Conservation (phyloP, 2,113 vertebrate genomes). For the Amphilophus citrinellus region DNA sequence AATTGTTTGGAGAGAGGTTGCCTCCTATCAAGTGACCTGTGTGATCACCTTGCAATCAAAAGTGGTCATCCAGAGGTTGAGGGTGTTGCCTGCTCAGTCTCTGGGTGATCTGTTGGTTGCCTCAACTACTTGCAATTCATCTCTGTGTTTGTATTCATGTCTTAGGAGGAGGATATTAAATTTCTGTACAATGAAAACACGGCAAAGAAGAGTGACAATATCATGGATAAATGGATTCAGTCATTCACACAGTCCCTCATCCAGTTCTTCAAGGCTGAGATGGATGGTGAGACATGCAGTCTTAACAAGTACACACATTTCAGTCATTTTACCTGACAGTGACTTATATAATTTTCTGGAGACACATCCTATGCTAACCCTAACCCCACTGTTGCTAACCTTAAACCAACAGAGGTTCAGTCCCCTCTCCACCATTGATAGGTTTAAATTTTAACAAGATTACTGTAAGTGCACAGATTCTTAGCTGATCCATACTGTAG, state of each 20-base stretch:
- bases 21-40: background rate
- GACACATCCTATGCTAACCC: background rate
- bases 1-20: background rate
- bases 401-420: background rate
- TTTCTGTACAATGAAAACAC: conserved; percentile 93
- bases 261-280: conserved; percentile 94
- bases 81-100: background rate
- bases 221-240: conserved; percentile 97
- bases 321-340: background rate
- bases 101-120: background rate
- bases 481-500: too few relatives aligned
- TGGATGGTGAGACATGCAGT: conserved; percentile 84
- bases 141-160: background rate
- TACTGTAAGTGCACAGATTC: too few relatives aligned
- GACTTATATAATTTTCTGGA: background rate
- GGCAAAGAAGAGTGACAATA: conserved; percentile 87
- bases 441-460: background rate
- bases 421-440: background rate
- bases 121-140: background rate
- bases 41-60: background rate
- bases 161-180: conserved; percentile 87
- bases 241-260: conserved; percentile 97
- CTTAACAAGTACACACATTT: background rate
- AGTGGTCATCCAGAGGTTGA: background rate
- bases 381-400: background rate